A percentile compares a stretch with the other conserved stretches of the same genome.
Evolutionary conservation across 2,797 vertebrate genomes (phyloP).

Genomic region (Vireo griseus): DNA sequence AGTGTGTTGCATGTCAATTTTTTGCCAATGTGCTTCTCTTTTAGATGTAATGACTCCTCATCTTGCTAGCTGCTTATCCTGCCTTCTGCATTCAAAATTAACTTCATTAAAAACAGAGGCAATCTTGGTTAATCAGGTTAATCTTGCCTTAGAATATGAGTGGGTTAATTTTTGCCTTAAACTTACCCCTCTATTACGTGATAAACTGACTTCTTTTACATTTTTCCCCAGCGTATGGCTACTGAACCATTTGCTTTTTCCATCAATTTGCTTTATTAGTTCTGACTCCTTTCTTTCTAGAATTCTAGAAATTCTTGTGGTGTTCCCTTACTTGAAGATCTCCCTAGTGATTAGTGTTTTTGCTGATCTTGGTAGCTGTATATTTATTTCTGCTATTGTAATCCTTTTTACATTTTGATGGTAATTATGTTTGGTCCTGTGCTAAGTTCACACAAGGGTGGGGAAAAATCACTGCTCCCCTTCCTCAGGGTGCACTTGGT

Average conservation of each 20-base stretch:
- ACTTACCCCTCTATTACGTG: not conserved
- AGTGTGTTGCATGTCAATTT: not conserved
- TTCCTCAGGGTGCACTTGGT: not conserved
- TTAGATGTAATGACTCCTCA: rapidly evolving
- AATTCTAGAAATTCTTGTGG: not conserved
- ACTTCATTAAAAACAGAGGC: not conserved
- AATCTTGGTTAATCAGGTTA: not conserved
- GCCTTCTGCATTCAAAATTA: not conserved
- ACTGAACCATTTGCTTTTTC: not conserved
- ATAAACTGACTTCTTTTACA: not conserved
- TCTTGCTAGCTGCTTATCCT: not conserved
- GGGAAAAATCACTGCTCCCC: not conserved
- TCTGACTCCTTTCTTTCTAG: not conserved
- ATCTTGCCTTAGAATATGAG: not conserved
- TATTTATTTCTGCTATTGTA: not conserved
- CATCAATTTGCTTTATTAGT: not conserved
- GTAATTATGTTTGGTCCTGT: not conserved
- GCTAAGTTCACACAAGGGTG: rapidly evolving
- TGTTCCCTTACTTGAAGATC: not conserved
- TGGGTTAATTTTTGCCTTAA: not conserved
- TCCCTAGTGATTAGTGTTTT: not conserved
- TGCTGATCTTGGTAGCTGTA: not conserved
- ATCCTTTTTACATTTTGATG: not conserved
- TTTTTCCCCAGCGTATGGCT: rapidly evolving
- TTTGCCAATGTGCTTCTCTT: not conserved